Percentiles rank a stretch among this genome's conserved stretches.
These are phyloP conservation scores for Spea hammondii DNA, from an alignment of 2,797 vertebrate genomes.

Conservation along the genomic window DNA sequence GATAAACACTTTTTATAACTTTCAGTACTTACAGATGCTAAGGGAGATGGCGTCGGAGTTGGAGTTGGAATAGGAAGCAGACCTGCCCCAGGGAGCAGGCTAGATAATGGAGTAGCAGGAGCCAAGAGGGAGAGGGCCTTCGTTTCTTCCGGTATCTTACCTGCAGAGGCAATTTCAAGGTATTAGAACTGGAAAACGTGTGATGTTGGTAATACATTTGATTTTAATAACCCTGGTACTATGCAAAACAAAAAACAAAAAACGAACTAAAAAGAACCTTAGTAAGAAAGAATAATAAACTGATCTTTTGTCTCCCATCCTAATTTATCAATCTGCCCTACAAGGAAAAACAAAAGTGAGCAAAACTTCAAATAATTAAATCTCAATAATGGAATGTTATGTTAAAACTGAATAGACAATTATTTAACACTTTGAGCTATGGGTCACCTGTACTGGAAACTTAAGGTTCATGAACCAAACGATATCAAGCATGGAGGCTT, in stretches of 20 bases:
- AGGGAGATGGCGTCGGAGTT: constrained; percentile 72
- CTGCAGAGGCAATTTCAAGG: constrained; percentile 75
- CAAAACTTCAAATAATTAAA: constrained; percentile 74
- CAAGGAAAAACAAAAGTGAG: constrained; percentile 75
- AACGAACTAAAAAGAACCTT: constrained; percentile 71
- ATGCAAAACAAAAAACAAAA: constrained; percentile 67
- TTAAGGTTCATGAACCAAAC: constrained; percentile 99
- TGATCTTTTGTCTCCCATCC: constrained; percentile 64
- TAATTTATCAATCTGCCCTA: constrained; percentile 71
- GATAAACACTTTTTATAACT: not conserved
- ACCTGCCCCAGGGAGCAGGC: constrained; percentile 87
- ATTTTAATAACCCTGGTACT: constrained; percentile 85
- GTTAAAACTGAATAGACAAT: constrained; percentile 84
- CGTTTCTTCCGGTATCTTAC: constrained; percentile 97
- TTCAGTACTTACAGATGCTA: constrained; percentile 81
- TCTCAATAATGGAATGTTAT: constrained; percentile 76
- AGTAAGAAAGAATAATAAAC: constrained; percentile 73
- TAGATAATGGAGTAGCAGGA: constrained; percentile 82
- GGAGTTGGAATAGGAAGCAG: constrained; percentile 90
- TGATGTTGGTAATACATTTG: constrained; percentile 66
- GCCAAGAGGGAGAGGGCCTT: constrained; percentile 95
- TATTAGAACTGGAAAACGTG: constrained; percentile 64
- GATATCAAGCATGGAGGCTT: constrained; percentile 98
- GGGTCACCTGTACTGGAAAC: constrained; percentile 99
- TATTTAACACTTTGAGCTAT: constrained; percentile 99